phyloP scores from a whole-genome alignment of 2,113 vertebrate species.

The Boulengeromyrus knoepffleri region DNA sequence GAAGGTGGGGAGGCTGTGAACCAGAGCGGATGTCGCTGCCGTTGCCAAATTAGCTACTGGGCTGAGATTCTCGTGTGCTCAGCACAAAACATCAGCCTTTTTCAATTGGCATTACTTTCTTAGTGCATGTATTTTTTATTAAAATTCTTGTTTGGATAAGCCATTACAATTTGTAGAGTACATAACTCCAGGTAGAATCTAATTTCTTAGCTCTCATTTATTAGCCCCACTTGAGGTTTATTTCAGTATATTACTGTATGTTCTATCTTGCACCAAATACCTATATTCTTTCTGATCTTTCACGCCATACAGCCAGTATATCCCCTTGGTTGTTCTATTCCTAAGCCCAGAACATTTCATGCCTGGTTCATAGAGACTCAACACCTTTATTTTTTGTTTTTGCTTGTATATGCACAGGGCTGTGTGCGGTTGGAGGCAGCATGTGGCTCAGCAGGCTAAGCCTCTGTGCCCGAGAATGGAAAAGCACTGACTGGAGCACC shows the following conservation, averaged over 20 bases:
- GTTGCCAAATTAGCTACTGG: background rate
- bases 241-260: background rate
- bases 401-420: background rate
- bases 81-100: background rate
- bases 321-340: background rate
- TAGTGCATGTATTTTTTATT: background rate
- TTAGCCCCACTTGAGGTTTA: background rate
- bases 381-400: background rate
- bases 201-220: background rate
- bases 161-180: background rate
- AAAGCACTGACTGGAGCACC: background rate
- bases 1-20: background rate
- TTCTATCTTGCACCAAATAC: background rate
- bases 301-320: background rate
- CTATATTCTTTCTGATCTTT: background rate
- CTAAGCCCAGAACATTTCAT: background rate
- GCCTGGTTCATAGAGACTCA: background rate
- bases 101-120: background rate
- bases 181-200: background rate
- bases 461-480: background rate
- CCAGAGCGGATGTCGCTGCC: background rate
- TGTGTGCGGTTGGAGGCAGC: background rate
- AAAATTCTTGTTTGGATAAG: background rate
- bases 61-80: background rate
- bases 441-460: background rate